Percentiles rank a stretch among this genome's conserved stretches.
Evolutionary conservation across 2,113 vertebrate genomes (phyloP).

Genomic region (Tricholaema leucomelas): DNA sequence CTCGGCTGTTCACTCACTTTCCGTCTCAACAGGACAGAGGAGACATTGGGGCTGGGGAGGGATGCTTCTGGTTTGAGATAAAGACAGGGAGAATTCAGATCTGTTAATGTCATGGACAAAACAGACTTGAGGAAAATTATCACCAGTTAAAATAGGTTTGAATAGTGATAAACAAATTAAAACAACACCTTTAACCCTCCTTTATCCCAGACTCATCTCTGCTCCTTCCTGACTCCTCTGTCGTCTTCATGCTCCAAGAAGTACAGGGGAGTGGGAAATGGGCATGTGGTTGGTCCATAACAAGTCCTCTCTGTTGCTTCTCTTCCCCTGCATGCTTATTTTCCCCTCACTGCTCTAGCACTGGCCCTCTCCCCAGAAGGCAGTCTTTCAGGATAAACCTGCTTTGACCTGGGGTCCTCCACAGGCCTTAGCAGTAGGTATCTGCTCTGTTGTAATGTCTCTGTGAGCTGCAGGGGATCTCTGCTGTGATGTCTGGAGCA

Average conservation of each 20-base stretch:
- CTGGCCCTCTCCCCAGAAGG: background rate
- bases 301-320: background rate
- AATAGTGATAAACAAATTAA: background rate
- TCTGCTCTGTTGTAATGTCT: background rate
- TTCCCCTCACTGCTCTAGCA: fast-evolving
- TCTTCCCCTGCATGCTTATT: background rate
- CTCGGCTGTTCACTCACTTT: background rate
- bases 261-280: background rate
- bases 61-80: background rate
- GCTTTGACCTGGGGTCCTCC: background rate
- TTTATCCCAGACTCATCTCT: background rate
- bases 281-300: background rate
- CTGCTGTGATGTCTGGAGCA: background rate
- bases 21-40: background rate
- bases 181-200: background rate
- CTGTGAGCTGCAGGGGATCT: background rate
- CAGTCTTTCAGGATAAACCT: background rate
- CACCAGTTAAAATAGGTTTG: background rate
- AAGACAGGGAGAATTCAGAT: background rate
- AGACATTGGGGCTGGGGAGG: background rate
- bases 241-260: background rate
- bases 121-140: background rate
- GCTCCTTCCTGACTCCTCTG: background rate
- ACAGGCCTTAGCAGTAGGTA: background rate
- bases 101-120: background rate